A percentile compares a stretch with the other conserved stretches of the same genome.
phyloP scores from a whole-genome alignment of 2,113 vertebrate species.

The Chelonoidis abingdonii region DNA sequence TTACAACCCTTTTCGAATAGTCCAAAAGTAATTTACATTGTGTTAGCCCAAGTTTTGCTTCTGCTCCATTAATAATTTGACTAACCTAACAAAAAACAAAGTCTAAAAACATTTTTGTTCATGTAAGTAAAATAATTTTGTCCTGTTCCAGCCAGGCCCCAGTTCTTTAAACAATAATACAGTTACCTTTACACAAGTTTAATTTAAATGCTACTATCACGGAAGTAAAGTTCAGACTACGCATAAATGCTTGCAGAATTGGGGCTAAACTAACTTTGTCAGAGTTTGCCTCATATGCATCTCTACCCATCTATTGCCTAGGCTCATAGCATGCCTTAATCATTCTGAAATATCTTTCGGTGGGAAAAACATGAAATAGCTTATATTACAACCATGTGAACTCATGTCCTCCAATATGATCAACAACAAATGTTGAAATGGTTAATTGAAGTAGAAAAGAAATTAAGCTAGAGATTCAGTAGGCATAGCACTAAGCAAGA shows the following conservation, averaged over 20 bases:
- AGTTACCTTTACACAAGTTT: neutral
- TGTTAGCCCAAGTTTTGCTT: neutral
- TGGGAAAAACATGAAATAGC: constrained; percentile 20
- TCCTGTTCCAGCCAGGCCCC: neutral
- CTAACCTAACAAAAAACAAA: neutral
- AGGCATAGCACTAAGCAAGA: neutral
- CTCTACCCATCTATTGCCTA: neutral
- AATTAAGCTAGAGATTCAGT: constrained; percentile 27
- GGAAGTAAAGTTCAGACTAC: neutral
- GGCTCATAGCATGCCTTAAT: neutral
- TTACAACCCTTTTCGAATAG: neutral
- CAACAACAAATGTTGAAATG: constrained; percentile 39
- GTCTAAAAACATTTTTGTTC: accelerated
- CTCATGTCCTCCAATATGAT: constrained; percentile 24
- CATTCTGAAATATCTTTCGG: constrained; percentile 28
- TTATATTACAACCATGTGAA: neutral
- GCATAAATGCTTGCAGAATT: neutral
- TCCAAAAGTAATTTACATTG: neutral
- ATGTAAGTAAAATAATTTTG: no score
- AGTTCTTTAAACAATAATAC: neutral
- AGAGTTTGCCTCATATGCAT: constrained; percentile 19
- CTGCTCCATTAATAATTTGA: neutral
- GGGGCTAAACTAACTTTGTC: neutral
- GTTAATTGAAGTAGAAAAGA: constrained; percentile 39
- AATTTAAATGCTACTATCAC: neutral